phyloP scores from a whole-genome alignment of 2,888 invertebrate species.

The Isoperla grammatica region DNA sequence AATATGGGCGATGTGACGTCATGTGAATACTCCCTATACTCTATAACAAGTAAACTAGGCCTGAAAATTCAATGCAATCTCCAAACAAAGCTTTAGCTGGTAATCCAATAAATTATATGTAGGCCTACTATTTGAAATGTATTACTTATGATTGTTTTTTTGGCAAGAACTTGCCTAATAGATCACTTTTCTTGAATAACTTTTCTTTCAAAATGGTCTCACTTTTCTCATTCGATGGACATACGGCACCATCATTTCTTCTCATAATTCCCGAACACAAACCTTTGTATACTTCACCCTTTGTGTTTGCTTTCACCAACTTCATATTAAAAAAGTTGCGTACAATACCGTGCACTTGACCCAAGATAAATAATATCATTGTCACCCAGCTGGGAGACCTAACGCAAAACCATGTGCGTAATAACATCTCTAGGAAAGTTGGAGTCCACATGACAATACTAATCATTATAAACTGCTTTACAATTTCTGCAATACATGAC shows the following conservation, averaged over 20 bases:
- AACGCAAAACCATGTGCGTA: conserved; percentile 36
- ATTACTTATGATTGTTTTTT: too few relatives aligned
- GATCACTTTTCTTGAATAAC: too few relatives aligned
- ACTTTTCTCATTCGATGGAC: background rate
- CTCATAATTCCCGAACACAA: background rate
- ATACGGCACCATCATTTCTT: conserved; percentile 2
- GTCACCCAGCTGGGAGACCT: conserved; percentile 35
- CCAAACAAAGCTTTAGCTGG: too few relatives aligned
- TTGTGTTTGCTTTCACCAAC: conserved; percentile 6
- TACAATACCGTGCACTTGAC: conserved; percentile 32
- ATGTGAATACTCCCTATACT: too few relatives aligned
- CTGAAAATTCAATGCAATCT: too few relatives aligned
- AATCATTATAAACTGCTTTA: conserved; percentile 34
- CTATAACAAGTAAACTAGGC: too few relatives aligned
- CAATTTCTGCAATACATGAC: conserved; percentile 20
- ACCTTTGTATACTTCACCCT: background rate
- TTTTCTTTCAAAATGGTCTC: too few relatives aligned
- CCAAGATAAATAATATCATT: conserved; percentile 33
- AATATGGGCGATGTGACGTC: too few relatives aligned
- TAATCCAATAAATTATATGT: too few relatives aligned
- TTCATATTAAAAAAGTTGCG: conserved; percentile 37
- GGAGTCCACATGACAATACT: conserved; percentile 38
- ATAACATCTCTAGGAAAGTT: conserved; percentile 34
- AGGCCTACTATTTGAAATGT: too few relatives aligned
- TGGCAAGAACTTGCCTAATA: too few relatives aligned